Evolutionary conservation across 2,888 invertebrate species (phyloP).

Genomic region (Amaurobius ferox): DNA sequence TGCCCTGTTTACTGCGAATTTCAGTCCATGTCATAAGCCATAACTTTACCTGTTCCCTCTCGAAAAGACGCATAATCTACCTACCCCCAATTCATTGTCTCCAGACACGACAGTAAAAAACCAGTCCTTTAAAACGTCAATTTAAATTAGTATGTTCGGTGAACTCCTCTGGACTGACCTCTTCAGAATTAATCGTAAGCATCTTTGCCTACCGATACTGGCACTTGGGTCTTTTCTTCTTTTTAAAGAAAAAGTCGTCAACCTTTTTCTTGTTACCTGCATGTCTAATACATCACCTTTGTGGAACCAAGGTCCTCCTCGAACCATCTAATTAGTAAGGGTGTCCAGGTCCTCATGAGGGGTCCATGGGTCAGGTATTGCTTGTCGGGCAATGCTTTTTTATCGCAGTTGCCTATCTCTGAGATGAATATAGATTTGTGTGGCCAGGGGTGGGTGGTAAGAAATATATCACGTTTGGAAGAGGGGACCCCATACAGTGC

Average conservation of each 20-base stretch:
- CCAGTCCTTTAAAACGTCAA: not conserved
- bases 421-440: slow-evolving; percentile 63
- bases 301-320: not conserved
- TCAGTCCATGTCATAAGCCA: not conserved
- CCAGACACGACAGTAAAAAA: not conserved
- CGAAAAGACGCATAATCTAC: not conserved
- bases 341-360: slow-evolving; percentile 59
- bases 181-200: not conserved
- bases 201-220: slow-evolving; percentile 20
- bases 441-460: slow-evolving; percentile 55
- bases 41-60: too few relatives aligned
- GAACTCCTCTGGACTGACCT: not conserved
- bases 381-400: slow-evolving; percentile 24
- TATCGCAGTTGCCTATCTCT: slow-evolving; percentile 50
- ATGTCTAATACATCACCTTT: slow-evolving; percentile 56
- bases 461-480: slow-evolving; percentile 64
- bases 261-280: slow-evolving; percentile 38
- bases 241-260: slow-evolving; percentile 35
- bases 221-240: slow-evolving; percentile 25
- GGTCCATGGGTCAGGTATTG: slow-evolving; percentile 43
- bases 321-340: slow-evolving; percentile 62
- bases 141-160: slow-evolving; percentile 15
- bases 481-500: slow-evolving; percentile 43
- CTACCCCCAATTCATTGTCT: slow-evolving; percentile 3
- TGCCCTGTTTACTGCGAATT: not conserved